These are phyloP conservation scores for Corvus moneduloides DNA, from an alignment of 2,113 vertebrate species.

Conservation along the genomic window DNA sequence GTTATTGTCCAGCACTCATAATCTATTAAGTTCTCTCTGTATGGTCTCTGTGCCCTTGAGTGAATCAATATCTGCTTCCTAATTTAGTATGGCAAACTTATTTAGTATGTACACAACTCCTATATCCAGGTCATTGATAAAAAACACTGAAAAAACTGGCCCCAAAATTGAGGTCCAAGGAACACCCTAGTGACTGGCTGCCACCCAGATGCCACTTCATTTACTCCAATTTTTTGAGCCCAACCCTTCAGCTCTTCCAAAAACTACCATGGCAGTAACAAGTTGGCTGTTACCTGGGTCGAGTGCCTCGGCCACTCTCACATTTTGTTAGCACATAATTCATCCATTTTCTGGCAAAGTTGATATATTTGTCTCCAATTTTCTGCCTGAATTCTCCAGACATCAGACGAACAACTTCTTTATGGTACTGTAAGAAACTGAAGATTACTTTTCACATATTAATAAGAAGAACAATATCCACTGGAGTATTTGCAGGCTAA, in stretches of 20 bases:
- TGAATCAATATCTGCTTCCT: neutral
- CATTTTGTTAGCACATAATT: constrained; percentile 97
- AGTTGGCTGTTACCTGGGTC: constrained; percentile 84
- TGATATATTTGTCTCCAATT: constrained; percentile 95
- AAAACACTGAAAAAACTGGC: neutral
- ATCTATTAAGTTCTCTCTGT: neutral
- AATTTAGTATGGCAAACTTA: neutral
- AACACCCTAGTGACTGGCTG: neutral
- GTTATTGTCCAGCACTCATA: neutral
- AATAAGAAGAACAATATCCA: neutral
- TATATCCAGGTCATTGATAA: neutral
- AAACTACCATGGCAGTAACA: neutral
- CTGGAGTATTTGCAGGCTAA: neutral
- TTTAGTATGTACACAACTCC: neutral
- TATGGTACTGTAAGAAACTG: constrained; percentile 87
- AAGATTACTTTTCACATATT: constrained; percentile 31
- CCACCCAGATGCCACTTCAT: neutral
- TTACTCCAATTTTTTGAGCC: neutral
- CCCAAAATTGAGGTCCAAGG: neutral
- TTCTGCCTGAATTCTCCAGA: constrained; percentile 95
- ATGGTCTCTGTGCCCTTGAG: neutral
- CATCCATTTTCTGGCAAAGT: constrained; percentile 98
- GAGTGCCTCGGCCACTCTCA: constrained; percentile 94
- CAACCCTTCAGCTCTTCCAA: neutral
- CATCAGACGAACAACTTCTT: constrained; percentile 98